Evolutionary conservation across 2,113 vertebrate species (phyloP), one percentile per base, ranked within the genome.

Genomic region (Vombatus ursinus): DNA sequence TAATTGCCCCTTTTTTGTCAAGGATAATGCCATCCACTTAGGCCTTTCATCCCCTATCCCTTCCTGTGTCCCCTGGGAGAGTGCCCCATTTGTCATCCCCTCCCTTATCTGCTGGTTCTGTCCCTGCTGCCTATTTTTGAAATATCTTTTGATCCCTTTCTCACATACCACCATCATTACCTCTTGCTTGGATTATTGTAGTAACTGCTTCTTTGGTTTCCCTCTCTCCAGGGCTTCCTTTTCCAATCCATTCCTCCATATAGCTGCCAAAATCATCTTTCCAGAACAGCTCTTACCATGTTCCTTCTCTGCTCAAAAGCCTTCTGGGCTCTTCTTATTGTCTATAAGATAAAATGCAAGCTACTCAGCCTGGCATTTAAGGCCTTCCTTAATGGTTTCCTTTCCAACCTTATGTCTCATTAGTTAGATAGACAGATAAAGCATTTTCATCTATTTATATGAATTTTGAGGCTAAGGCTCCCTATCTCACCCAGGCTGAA

Each of bases 291-390:
- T 68, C 28, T 61, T 61, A 68, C 14, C 57, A 37, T 14, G 28
- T 68, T 68, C 57, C 57, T 68, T 28, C 57, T 28, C 28, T 37
- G 10, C 57, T 68, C 57, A 14, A 50, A 53, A 61, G 16, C 49
- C 49, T 77, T 90, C 50, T 94, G 95, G 28, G 16, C 28, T 48
- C 77, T 93, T 92, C 84, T 91, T 54, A n/a, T n/a, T 77, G 24
- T 91, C 10, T 57, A 24, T 94, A 93, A 50, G 37, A 50, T 77
- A 94, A 52, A 91, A 52, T 91, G 44, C 48, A 52, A 68, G 77
- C 92, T 93, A n/a, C 28, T 91, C 91, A 57, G 31, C 2, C 0
- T 94, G 8, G 49, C 44, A 12, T 47, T 2, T 10, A 84, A 77
- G 68, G 9, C 47, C 53, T 19, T 53, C 89, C 52, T 22, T 92